Evolutionary conservation across 2,113 vertebrate genomes (phyloP), one percentile per base, ranked within the genome.

Genomic region (Furnarius figulus): DNA sequence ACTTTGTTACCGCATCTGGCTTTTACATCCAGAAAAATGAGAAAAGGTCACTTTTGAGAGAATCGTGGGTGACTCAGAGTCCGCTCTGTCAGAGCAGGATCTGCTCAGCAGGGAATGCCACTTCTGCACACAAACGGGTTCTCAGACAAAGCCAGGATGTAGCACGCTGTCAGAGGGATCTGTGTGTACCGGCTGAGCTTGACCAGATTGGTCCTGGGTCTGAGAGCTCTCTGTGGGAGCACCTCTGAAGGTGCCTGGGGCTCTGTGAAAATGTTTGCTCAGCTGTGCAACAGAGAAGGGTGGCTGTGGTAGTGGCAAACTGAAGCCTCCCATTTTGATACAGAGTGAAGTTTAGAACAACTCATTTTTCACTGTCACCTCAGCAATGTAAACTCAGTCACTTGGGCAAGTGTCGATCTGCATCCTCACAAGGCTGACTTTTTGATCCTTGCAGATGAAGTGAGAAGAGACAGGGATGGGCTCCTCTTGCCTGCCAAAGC

Each of bases 81-180:
- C 58, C 17, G 20, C 31, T 55, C 53, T 46, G 35, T 13, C 52
- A 56, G 47, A 91, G 71, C 58, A 87, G 95, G 67, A 68, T 87
- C 71, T 87, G 75, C 90, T 80, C 75, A 35, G 82, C 75, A 35
- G 79, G 88, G 92, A 94, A 92, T 88, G 79, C 58, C 0, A 0
- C 40, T 82, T 90, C 44, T 63, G 61, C 40, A 24, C 21, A 35
- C 62, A 44, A 81, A 82, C 30, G 2, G 3, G 40, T 72, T 72
- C 47, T 63, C 37, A 25, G 79, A 86, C 85, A 89, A 94, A 96
- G 78, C 62, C 74, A 72, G 92, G 85, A 85, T 76, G 75, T 63
- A 63, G 35, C 71, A 8, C 1, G 2, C 82, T 68, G 49, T 65
- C 62, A 53, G 71, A 83, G 79, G 19, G 53, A 80, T 37, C 85